These are phyloP conservation scores for Galerucella calmariensis DNA, from an alignment of 2,888 invertebrate species.

Conservation along the genomic window DNA sequence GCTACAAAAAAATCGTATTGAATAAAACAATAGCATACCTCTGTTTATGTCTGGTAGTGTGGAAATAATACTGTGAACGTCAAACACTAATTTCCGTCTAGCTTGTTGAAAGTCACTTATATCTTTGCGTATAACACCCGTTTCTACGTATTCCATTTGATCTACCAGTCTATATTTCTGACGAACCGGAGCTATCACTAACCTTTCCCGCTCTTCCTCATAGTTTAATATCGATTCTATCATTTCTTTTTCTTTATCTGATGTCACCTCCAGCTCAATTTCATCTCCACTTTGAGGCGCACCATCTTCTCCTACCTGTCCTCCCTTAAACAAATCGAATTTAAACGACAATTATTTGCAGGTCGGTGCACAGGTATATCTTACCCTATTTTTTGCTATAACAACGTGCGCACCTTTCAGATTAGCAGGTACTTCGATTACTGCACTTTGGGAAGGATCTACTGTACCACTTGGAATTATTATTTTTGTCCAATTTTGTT, in stretches of 20 bases:
- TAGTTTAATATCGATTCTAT: slow-evolving; percentile 10
- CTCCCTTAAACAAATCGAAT: background rate
- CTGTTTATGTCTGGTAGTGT: slow-evolving; percentile 12
- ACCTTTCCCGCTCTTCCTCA: slow-evolving; percentile 5
- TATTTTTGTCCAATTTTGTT: slow-evolving; percentile 45
- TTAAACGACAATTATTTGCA: background rate
- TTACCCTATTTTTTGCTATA: slow-evolving; percentile 45
- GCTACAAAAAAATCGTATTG: background rate
- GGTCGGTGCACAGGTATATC: background rate
- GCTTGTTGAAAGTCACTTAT: slow-evolving; percentile 26
- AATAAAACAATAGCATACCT: background rate
- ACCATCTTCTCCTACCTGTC: background rate
- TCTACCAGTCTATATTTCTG: slow-evolving; percentile 31
- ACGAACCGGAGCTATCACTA: slow-evolving; percentile 9
- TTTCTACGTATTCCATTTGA: slow-evolving; percentile 35
- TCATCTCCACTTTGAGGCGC: slow-evolving; percentile 7
- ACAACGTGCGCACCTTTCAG: slow-evolving; percentile 54
- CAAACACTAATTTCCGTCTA: slow-evolving; percentile 27
- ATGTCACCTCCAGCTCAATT: slow-evolving; percentile 3
- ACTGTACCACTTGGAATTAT: slow-evolving; percentile 57
- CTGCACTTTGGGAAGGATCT: slow-evolving; percentile 56
- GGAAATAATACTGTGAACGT: slow-evolving; percentile 14
- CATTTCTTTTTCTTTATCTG: slow-evolving; percentile 15
- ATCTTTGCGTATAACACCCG: slow-evolving; percentile 27
- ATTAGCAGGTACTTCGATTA: slow-evolving; percentile 57